Evolutionary conservation across 1,140 invertebrate genomes (phyloP), one percentile per base, ranked within the genome.

Genomic region (Ectropis grisescens): DNA sequence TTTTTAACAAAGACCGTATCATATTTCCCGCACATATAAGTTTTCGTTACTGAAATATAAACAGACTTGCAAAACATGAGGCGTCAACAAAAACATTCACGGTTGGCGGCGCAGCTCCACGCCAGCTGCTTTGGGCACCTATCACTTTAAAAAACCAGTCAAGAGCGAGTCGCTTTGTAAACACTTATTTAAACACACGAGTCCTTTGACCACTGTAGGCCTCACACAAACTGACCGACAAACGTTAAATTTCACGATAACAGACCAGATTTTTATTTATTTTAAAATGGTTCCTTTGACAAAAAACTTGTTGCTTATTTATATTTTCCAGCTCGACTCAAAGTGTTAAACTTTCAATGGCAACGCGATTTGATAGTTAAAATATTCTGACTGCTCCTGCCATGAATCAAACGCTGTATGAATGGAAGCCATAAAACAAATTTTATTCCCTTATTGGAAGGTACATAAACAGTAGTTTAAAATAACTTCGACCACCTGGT

Each of bases 401-500:
- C 34, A 66, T 66, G 45, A 69, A 69, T 74, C 65, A 66, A 55
- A 52, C n/a, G n/a, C 38, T 35, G 38, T 61, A 56, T 60, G 55
- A 70, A 71, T 62, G 56, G 50, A 56, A 61, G 55, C 56, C 47
- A 57, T 76, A 76, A 76, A 72, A 67, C 57, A 57, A 57, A 58
- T 70, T 71, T 67, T 64, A 68, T 62, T 59, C 55, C 54, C 50
- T 53, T 66, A 67, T 67, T 69, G 56, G 36, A 4, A 19, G 56
- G 55, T 66, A 38, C 53, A 62, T 66, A 68, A 66, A 64, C 58
- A 68, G 49, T 41, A 37, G 37, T 46, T 65, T 58, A 66, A 78
- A 75, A 80, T 76, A 80, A 51, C 43, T 54, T 15, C 50, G 65
- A 49, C 71, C 75, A 80, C 75, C 75, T 80, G 75, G 75, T 61